Evolutionary conservation across 37 sponge, comb jelly and placozoan genomes (phyloP), one percentile per base, ranked within the genome.

Genomic region (Halisarca cf. caerulea): DNA sequence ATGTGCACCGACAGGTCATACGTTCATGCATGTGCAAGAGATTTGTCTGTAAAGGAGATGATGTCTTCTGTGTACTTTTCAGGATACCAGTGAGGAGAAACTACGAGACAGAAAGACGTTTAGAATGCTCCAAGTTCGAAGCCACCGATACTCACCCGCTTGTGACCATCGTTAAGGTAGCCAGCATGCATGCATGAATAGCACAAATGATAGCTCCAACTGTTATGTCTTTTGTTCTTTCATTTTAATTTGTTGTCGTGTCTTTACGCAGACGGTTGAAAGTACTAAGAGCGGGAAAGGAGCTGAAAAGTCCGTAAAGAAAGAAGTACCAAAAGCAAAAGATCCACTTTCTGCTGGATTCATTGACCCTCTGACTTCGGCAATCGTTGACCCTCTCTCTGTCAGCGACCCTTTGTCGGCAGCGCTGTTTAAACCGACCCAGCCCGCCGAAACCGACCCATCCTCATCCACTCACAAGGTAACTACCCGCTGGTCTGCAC

Each of bases 321-420:
- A 37, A 21, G 77, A 74, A 15, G 41, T 21, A 44, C n/a, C 42
- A 15, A 40, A 41, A 74, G 69, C 38, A 0, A 57, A 45, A 2
- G 81, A 89, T 34, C 85, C 89, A 23, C 83, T 88, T 7, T 64
- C 75, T 0, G 54, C 30, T 40, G 64, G 18, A 34, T 74, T 74
- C 45, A 74, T 74, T 74, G 77, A 74, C 25, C 77, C 77, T 42
- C 36, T 74, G 43, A 74, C 43, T 74, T 37, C 42, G 8, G 69
- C 32, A 18, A 23, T 62, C 4, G 41, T 37, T 1, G 89, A 84
- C 61, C 85, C 84, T 9, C 45, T 84, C 27, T 37, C 78, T 5
- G 43, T 85, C 73, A 39, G 43, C 9, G 92, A 91, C 77, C 92
- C 92, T 51, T 72, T 91, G 42, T 85, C 88, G 1, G 86, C 86